A percentile compares a stretch with the other conserved stretches of the same genome.
Evolutionary conservation across 2,888 invertebrate genomes (phyloP).

Genomic region (Scaptomyza flava): DNA sequence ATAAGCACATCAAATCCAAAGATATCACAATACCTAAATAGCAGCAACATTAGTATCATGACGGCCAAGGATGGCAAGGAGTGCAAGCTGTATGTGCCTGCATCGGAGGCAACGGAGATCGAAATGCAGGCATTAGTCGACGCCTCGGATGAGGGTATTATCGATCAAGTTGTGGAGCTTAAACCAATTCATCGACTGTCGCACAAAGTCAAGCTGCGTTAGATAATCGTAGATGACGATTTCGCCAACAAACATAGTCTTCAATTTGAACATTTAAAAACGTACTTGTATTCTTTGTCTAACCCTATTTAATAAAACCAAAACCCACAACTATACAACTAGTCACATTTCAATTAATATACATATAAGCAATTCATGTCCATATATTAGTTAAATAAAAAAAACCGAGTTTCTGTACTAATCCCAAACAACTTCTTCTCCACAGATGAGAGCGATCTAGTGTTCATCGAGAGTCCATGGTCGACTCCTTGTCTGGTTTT

Average conservation of each 20-base stretch:
- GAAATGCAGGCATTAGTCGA: constrained; percentile 70
- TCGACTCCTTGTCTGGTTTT: constrained; percentile 84
- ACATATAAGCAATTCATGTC: not conserved
- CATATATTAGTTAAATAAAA: not conserved
- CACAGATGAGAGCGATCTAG: constrained; percentile 66
- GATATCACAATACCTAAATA: constrained; percentile 78
- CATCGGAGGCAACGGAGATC: constrained; percentile 70
- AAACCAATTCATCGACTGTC: constrained; percentile 28
- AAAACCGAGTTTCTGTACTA: not conserved
- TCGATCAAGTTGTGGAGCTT: constrained; percentile 40
- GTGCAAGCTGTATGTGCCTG: constrained; percentile 82
- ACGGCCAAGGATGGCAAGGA: constrained; percentile 81
- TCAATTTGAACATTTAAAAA: constrained; percentile 18
- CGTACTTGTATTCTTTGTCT: constrained; percentile 40
- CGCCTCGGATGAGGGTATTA: constrained; percentile 28
- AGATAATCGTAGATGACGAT: constrained; percentile 19
- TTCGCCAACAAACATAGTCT: constrained; percentile 8
- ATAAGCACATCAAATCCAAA: constrained; percentile 82
- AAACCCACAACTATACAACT: constrained; percentile 16
- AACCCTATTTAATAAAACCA: constrained; percentile 42
- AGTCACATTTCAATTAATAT: constrained; percentile 27
- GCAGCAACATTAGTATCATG: constrained; percentile 79
- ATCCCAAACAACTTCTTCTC: constrained; percentile 2
- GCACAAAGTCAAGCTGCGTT: constrained; percentile 45
- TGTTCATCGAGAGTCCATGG: constrained; percentile 84